Conservation (phyloP, 2,888 invertebrate genomes). For the Xylota sylvarum region DNA sequence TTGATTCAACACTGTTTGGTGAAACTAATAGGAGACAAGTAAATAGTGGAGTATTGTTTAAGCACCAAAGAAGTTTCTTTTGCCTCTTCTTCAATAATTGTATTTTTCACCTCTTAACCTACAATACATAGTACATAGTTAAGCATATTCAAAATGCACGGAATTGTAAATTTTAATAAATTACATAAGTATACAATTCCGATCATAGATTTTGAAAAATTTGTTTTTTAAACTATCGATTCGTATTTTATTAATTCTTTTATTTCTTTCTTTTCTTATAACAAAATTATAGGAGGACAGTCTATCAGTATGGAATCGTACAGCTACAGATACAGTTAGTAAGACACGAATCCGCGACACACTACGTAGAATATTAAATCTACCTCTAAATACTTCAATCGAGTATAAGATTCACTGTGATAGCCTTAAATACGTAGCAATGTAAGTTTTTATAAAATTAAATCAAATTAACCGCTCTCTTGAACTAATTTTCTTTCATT, state of each 20-base stretch:
- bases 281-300: slow-evolving; percentile 92
- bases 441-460: slow-evolving; percentile 80
- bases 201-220: neutral
- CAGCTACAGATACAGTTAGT: slow-evolving; percentile 94
- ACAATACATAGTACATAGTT: too few species aligned
- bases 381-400: slow-evolving; percentile 96
- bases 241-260: slow-evolving; percentile 19
- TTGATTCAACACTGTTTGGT: too few species aligned
- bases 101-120: too few species aligned
- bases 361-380: slow-evolving; percentile 96
- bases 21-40: too few species aligned
- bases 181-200: neutral
- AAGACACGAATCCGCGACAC: slow-evolving; percentile 97
- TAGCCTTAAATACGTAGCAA: slow-evolving; percentile 90
- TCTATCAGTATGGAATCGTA: slow-evolving; percentile 98
- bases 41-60: too few species aligned
- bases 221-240: slow-evolving; percentile 67
- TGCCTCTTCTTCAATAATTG: too few species aligned
- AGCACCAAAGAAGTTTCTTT: too few species aligned
- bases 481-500: slow-evolving; percentile 73
- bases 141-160: too few species aligned
- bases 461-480: neutral
- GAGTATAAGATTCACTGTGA: slow-evolving; percentile 96
- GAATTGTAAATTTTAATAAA: too few species aligned
- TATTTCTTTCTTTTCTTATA: slow-evolving; percentile 33